Base-by-base conservation (phyloP, 1,140 invertebrate species). In the Diachasma alloeum region DNA sequence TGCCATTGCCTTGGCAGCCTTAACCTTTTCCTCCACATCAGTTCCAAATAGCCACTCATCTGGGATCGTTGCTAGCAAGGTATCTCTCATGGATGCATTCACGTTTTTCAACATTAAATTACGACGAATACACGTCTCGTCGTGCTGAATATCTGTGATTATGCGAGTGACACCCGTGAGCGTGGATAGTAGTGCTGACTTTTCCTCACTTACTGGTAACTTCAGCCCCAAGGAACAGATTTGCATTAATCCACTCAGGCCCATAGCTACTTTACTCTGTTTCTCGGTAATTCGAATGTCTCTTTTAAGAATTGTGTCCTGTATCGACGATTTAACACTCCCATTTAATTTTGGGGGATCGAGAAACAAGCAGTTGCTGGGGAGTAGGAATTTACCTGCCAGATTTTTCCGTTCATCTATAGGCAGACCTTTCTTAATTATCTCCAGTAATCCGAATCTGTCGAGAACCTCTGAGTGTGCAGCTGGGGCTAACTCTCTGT, bases 261-360 rank as follows among this genome's bases (percentile, higher is more conserved):
- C 74, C 68, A 79, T 76, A n/a, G 63, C 46, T 48, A 48, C 11
- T 59, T 70, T 75, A 13, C 19, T 24, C 73, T 78, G 74, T 48
- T 73, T 78, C 48, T 75, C 73, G 15, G 69, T 17, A 36, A 80
- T 76, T n/a, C 73, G 46, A 31, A 70, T 67, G 56, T 80, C 79
- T 59, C 79, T 75, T 70, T 72, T 76, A 10, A 75, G 8, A 36
- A 73, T 17, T 37, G 70, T 70, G 22, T 17, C 69, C 1, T 78
- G 44, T 37, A 80, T 6, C 10, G 70, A 56, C 9, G 72, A 15
- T 46, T 76, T 75, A 63, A 78, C 69, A 22, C 75, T 76, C 42
- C 42, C 48, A 76, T 78, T 80, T 0, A 80, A 39, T 66, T 71
- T 78, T 11, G 73, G 79, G 11, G 79, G 79, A 36, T 78, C 79